Conservation (phyloP, 23 tunicate genomes). For the Ascidia mentula region DNA sequence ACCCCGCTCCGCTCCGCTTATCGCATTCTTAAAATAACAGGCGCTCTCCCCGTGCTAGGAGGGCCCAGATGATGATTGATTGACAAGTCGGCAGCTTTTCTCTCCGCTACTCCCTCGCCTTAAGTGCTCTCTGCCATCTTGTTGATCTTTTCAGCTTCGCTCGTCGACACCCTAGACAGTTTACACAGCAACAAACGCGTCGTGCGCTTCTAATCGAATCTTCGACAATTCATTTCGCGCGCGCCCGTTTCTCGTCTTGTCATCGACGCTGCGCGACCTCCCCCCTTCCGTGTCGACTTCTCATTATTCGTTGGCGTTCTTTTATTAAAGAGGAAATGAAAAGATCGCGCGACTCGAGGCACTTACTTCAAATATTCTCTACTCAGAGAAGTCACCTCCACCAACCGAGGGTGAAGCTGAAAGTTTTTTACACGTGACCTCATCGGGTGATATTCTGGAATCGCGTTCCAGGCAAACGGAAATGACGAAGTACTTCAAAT, state of each 20-base stretch:
- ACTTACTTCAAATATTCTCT: too few species aligned
- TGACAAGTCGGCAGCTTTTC: constrained; percentile 27
- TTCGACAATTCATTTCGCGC: constrained; percentile 31
- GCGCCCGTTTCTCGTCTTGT: background rate
- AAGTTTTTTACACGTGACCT: too few species aligned
- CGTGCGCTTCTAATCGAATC: constrained; percentile 40
- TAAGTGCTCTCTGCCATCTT: constrained; percentile 11
- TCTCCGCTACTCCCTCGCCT: constrained; percentile 37
- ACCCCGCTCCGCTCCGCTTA: constrained; percentile 25
- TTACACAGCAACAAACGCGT: constrained; percentile 48
- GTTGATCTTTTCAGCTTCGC: constrained; percentile 13
- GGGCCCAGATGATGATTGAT: constrained; percentile 52
- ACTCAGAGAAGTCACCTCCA: too few species aligned
- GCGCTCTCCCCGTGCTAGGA: constrained; percentile 20
- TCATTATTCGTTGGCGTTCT: background rate
- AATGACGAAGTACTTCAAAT: too few species aligned
- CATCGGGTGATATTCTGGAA: too few species aligned
- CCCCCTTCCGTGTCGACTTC: constrained; percentile 3
- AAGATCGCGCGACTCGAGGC: too few species aligned
- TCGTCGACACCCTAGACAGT: constrained; percentile 69
- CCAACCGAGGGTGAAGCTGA: too few species aligned
- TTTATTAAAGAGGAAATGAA: constrained; percentile 1
- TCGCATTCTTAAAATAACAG: constrained; percentile 57
- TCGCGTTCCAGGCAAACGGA: too few species aligned
- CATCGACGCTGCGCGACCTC: background rate